These are phyloP conservation scores for Urophycis tenuis DNA, from an alignment of 2,797 vertebrate species.

Conservation along the genomic window DNA sequence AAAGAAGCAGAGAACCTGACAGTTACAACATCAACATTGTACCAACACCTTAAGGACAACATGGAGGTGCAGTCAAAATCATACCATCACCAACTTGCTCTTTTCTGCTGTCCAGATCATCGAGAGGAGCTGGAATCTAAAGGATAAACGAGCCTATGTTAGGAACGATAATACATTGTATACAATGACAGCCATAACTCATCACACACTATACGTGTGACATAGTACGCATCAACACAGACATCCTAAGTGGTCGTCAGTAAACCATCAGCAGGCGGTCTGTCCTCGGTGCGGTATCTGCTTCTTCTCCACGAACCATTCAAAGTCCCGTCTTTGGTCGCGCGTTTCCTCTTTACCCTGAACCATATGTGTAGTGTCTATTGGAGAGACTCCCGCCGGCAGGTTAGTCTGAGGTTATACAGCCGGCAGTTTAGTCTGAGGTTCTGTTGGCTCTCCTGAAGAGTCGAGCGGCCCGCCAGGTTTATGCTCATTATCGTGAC, in stretches of 20 bases:
- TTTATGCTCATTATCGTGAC: neutral
- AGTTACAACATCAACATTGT: neutral
- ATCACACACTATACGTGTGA: neutral
- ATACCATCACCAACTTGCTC: constrained; percentile 66
- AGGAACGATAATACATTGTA: neutral
- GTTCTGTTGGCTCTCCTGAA: neutral
- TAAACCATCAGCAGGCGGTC: no score
- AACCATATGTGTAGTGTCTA: no score
- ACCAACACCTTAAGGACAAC: neutral
- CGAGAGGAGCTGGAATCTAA: constrained; percentile 65
- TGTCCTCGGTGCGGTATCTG: no score
- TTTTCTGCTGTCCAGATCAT: constrained; percentile 72
- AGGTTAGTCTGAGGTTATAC: no score
- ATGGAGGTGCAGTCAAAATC: neutral
- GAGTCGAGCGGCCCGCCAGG: constrained; percentile 19
- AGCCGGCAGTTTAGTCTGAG: neutral
- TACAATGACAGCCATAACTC: neutral
- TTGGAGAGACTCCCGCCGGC: no score
- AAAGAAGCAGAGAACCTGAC: neutral
- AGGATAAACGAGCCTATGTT: constrained; percentile 34
- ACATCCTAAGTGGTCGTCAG: no score
- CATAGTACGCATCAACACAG: neutral
- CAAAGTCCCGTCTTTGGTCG: no score
- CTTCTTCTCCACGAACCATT: no score
- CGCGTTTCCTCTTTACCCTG: no score